Evolutionary conservation across 1,140 invertebrate species (phyloP).

Genomic region (Zaprionus davidi): DNA sequence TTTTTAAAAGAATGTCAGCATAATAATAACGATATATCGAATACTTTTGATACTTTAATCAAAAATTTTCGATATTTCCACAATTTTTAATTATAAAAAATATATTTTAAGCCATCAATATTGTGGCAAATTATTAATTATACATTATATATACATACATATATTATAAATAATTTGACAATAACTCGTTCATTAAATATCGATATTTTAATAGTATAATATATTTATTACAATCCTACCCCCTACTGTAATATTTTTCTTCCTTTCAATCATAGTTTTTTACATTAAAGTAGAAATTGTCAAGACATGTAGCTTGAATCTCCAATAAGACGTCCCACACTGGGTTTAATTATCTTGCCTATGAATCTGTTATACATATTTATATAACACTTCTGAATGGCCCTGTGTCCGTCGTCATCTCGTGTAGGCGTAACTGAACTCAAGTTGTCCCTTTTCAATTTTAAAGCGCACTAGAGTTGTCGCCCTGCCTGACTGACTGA

Average conservation of each 20-base stretch:
- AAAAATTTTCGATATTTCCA: no score
- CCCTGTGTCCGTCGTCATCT: conserved; percentile 13
- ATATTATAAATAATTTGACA: no score
- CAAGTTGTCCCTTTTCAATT: conserved; percentile 22
- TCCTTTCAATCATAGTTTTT: not conserved
- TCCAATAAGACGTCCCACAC: not conserved
- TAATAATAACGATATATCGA: not conserved
- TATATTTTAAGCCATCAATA: not conserved
- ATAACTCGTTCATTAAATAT: no score
- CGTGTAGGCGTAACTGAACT: conserved; percentile 21
- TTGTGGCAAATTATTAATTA: not conserved
- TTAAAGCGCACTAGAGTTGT: conserved; percentile 56
- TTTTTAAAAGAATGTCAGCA: no score
- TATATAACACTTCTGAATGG: conserved; percentile 2
- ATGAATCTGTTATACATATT: conserved; percentile 7
- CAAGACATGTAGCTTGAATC: not conserved
- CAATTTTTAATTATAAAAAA: no score
- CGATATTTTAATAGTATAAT: no score
- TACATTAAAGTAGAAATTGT: not conserved
- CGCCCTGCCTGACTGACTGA: conserved; percentile 21
- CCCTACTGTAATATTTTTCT: not conserved
- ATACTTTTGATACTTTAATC: not conserved
- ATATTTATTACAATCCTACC: not conserved
- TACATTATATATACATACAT: no score
- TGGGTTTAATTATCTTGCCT: not conserved